phyloP scores from a whole-genome alignment of 2,113 vertebrate species.

The Mormyrus iriodes region DNA sequence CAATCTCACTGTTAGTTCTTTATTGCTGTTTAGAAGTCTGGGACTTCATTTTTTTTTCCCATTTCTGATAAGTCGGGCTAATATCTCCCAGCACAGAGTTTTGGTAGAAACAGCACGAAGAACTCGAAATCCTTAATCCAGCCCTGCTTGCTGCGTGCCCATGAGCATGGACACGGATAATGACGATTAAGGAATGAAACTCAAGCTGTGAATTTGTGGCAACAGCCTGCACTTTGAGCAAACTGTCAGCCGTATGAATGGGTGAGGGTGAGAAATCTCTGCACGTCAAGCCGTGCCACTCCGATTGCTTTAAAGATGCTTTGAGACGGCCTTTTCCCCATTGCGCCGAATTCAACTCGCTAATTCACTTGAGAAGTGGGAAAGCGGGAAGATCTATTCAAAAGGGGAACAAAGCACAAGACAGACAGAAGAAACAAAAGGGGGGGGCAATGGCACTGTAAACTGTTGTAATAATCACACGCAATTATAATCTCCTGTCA shows the following conservation, averaged over 20 bases:
- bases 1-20: background rate
- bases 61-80: background rate
- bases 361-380: constrained; percentile 30
- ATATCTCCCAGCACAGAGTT: background rate
- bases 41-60: background rate
- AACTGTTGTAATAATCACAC: constrained; percentile 11
- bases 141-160: background rate
- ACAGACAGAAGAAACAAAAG: constrained; percentile 38
- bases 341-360: constrained; percentile 39
- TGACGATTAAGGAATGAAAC: constrained; percentile 6
- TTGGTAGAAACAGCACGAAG: background rate
- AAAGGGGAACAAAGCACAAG: constrained; percentile 31
- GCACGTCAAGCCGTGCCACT: constrained; percentile 31
- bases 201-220: constrained; percentile 24
- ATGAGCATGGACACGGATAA: background rate
- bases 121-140: background rate
- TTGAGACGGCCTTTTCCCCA: constrained; percentile 26
- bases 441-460: constrained; percentile 10
- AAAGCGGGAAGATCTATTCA: constrained; percentile 35
- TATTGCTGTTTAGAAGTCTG: background rate
- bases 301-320: constrained; percentile 35
- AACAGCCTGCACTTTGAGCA: constrained; percentile 16
- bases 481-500: constrained; percentile 11
- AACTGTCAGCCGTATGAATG: constrained; percentile 27
- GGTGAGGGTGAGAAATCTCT: constrained; percentile 27